phyloP scores from a whole-genome alignment of 2,888 invertebrate species.

The Muschampia plurimacula region DNA sequence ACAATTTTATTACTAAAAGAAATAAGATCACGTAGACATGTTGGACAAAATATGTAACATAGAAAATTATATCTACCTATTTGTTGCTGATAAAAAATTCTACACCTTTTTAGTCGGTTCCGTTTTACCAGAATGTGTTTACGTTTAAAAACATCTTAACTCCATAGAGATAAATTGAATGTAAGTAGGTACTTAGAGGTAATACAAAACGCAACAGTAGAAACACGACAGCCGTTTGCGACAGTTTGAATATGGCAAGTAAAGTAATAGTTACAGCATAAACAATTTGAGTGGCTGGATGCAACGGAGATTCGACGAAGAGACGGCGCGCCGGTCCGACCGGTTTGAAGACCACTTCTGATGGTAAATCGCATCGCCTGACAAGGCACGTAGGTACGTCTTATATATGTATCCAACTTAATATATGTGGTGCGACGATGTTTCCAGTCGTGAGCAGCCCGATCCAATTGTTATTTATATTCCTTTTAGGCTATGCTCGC shows the following conservation, averaged over 20 bases:
- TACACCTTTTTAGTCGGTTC: too few species aligned
- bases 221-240: conserved; percentile 16
- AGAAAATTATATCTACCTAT: too few species aligned
- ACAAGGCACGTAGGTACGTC: conserved; percentile 69
- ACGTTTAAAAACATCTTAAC: background rate
- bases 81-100: too few species aligned
- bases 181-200: background rate
- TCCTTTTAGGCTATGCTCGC: conserved; percentile 13
- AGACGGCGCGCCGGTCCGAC: conserved; percentile 71
- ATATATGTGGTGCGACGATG: conserved; percentile 39
- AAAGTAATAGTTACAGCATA: conserved; percentile 41
- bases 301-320: conserved; percentile 67
- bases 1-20: too few species aligned
- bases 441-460: conserved; percentile 33
- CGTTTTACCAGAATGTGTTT: too few species aligned
- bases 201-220: conserved; percentile 14
- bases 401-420: conserved; percentile 52
- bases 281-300: conserved; percentile 72
- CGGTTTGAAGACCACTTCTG: conserved; percentile 78
- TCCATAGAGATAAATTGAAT: background rate
- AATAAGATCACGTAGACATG: too few species aligned
- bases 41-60: too few species aligned
- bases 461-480: conserved; percentile 39
- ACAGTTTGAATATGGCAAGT: conserved; percentile 38
- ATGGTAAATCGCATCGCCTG: conserved; percentile 80